Conservation (phyloP, 2,113 vertebrate genomes). For the Cololabis saira region DNA sequence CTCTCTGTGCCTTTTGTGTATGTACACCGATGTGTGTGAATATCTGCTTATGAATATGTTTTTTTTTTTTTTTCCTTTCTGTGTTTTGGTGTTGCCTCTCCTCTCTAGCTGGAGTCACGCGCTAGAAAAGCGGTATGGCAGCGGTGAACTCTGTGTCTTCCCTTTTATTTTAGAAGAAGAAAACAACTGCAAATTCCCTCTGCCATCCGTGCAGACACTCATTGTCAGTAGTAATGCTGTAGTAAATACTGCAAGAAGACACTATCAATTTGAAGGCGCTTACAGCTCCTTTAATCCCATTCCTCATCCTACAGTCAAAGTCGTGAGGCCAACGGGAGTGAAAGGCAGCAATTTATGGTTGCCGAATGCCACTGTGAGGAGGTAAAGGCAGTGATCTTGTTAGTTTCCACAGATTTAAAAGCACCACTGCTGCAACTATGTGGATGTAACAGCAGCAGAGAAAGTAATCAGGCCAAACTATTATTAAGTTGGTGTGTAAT, state of each 20-base stretch:
- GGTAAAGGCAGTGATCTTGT: constrained; percentile 8
- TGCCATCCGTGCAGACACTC: constrained; percentile 1
- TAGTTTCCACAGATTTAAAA: constrained; percentile 27
- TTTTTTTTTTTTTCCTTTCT: background rate
- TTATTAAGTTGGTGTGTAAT: no score
- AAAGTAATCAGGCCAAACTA: no score
- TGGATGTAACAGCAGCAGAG: no score
- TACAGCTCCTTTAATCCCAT: constrained; percentile 56
- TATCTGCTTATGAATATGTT: constrained; percentile 29
- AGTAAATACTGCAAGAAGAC: constrained; percentile 57
- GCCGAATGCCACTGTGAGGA: constrained; percentile 31
- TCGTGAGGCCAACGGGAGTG: constrained; percentile 45
- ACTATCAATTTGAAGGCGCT: constrained; percentile 54
- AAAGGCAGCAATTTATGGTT: constrained; percentile 57
- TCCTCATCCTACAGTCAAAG: constrained; percentile 58
- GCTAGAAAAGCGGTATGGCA: background rate
- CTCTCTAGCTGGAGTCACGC: constrained; percentile 2
- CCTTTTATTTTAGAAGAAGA: background rate
- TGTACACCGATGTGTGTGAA: constrained; percentile 10
- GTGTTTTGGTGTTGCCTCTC: constrained; percentile 33
- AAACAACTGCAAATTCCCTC: background rate
- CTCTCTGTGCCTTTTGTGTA: constrained; percentile 44
- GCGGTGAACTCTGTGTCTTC: constrained; percentile 6
- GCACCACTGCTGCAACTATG: no score
- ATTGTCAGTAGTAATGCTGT: constrained; percentile 35